Evolutionary conservation across 2,797 vertebrate species (phyloP).

Genomic region (Paguma larvata): DNA sequence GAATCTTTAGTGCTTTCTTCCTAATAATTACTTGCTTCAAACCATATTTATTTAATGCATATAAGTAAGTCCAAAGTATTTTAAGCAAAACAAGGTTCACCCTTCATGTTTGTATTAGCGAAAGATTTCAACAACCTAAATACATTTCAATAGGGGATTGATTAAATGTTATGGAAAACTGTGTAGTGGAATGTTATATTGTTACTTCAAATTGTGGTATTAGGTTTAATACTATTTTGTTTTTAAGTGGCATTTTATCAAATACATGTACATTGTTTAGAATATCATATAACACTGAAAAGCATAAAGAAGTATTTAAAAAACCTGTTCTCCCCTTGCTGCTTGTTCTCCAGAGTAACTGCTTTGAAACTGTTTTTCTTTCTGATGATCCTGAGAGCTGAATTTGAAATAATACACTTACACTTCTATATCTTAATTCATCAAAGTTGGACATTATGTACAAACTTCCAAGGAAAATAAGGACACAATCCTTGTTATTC

Average conservation of each 20-base stretch:
- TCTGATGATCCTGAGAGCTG: neutral
- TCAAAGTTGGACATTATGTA: neutral
- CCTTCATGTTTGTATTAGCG: neutral
- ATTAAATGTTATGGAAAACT: slow-evolving; percentile 1
- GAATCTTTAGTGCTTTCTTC: neutral
- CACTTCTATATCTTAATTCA: neutral
- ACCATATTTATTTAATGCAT: neutral
- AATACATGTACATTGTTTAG: neutral
- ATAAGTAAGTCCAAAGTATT: neutral
- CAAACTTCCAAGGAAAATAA: neutral
- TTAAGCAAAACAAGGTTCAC: neutral
- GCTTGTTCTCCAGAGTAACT: neutral
- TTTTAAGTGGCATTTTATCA: slow-evolving; percentile 22
- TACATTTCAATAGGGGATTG: neutral
- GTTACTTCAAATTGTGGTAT: neutral
- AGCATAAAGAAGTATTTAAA: neutral
- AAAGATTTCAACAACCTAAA: slow-evolving; percentile 37
- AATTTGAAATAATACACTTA: slow-evolving; percentile 43
- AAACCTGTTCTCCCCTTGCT: neutral
- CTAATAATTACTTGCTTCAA: neutral
- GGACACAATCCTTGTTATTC: neutral
- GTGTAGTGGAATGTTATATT: neutral
- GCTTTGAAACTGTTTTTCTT: neutral
- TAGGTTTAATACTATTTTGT: slow-evolving; percentile 26
- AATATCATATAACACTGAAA: slow-evolving; percentile 10